Conservation (phyloP, 1,140 invertebrate species). For the Heliconius congener region DNA sequence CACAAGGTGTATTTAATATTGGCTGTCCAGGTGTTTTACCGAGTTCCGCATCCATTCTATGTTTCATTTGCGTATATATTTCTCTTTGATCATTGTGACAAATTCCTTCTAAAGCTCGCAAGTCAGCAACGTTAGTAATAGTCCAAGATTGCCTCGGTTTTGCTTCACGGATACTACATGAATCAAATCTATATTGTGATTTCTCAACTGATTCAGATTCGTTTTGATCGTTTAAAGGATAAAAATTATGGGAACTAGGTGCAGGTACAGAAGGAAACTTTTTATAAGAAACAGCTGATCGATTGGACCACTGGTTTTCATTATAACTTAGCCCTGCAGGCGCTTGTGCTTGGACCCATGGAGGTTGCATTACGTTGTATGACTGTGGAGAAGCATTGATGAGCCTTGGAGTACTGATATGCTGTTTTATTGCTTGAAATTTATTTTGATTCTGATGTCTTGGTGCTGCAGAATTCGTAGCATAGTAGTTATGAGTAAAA, state of each 20-base stretch:
- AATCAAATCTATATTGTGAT: conserved; percentile 66
- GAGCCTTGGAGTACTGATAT: conserved; percentile 58
- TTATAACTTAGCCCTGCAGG: conserved; percentile 54
- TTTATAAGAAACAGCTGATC: conserved; percentile 62
- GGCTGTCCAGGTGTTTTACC: conserved; percentile 68
- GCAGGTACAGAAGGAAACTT: conserved; percentile 65
- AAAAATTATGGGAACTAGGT: conserved; percentile 64
- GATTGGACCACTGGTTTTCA: conserved; percentile 63
- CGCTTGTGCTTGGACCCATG: conserved; percentile 68
- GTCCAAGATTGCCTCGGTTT: conserved; percentile 77
- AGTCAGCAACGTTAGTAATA: conserved; percentile 71
- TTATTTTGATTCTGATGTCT: conserved; percentile 74
- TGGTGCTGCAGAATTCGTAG: conserved; percentile 69
- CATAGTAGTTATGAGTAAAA: conserved; percentile 78
- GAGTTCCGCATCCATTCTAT: conserved; percentile 73
- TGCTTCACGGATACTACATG: conserved; percentile 64
- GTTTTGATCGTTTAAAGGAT: conserved; percentile 63
- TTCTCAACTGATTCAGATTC: conserved; percentile 68
- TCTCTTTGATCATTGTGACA: conserved; percentile 70
- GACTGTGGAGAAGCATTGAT: conserved; percentile 69
- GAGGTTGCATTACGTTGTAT: conserved; percentile 66
- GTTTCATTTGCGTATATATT: conserved; percentile 68
- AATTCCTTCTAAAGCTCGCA: conserved; percentile 64
- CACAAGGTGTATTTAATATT: conserved; percentile 57
- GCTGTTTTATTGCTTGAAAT: conserved; percentile 63